These are phyloP conservation scores for Spinus pinus DNA, from an alignment of 2,797 vertebrate species.

Conservation along the genomic window DNA sequence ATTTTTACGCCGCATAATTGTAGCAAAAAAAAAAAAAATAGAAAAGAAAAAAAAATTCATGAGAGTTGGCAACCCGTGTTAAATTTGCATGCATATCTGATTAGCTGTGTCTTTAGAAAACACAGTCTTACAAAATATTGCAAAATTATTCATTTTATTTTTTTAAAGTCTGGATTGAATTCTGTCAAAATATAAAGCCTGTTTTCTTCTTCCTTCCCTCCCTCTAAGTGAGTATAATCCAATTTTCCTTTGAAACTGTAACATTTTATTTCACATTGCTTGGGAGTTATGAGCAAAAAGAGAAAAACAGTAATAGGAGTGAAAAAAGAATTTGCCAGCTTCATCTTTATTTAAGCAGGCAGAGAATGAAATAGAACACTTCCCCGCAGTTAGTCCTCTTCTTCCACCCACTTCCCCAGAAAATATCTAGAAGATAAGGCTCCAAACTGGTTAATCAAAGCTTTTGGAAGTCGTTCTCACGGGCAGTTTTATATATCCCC, in stretches of 20 bases:
- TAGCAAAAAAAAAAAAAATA: neutral
- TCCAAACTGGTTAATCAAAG: neutral
- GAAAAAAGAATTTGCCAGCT: slow-evolving; percentile 37
- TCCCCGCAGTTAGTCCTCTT: neutral
- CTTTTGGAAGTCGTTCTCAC: neutral
- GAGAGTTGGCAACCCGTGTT: neutral
- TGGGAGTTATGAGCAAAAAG: slow-evolving; percentile 33
- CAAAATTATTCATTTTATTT: slow-evolving; percentile 52
- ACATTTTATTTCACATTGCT: slow-evolving; percentile 37
- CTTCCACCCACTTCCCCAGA: neutral
- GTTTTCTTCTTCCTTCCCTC: slow-evolving; percentile 32
- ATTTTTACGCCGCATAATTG: slow-evolving; percentile 66
- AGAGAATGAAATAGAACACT: slow-evolving; percentile 14
- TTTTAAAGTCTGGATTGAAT: slow-evolving; percentile 38
- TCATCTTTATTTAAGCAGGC: slow-evolving; percentile 44
- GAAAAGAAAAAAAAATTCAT: neutral
- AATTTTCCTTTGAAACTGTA: slow-evolving; percentile 51
- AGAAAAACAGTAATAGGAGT: slow-evolving; percentile 42
- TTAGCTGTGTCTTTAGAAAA: slow-evolving; percentile 44
- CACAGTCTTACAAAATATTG: slow-evolving; percentile 47
- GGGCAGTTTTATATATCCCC: neutral
- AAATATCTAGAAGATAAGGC: neutral
- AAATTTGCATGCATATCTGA: slow-evolving; percentile 56
- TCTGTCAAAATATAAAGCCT: slow-evolving; percentile 49
- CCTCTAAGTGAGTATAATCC: slow-evolving; percentile 35